These are phyloP conservation scores for Brachionus manjavacas DNA, from an alignment of 1,140 invertebrate species.

Conservation along the genomic window DNA sequence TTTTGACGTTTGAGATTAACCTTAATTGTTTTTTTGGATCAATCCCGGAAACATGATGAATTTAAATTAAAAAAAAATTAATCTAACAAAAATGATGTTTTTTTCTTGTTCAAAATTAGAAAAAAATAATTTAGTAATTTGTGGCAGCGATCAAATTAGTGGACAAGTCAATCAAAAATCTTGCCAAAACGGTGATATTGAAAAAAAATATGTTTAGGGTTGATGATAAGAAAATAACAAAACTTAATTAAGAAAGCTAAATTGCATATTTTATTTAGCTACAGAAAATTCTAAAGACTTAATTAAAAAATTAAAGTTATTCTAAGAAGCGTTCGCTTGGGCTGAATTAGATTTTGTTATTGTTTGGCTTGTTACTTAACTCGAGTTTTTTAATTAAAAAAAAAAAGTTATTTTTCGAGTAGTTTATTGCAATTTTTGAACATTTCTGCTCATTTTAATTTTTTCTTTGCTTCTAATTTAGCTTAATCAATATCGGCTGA, in stretches of 20 bases:
- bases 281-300: background rate
- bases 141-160: background rate
- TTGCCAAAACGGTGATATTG: background rate
- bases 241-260: background rate
- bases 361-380: slow-evolving; percentile 1
- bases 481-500: background rate
- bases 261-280: background rate
- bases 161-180: background rate
- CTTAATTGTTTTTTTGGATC: background rate
- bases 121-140: background rate
- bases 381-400: background rate
- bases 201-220: background rate
- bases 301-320: slow-evolving; percentile 8
- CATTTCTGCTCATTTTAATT: background rate
- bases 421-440: slow-evolving; percentile 5
- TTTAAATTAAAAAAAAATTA: background rate
- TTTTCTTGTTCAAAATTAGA: background rate
- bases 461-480: background rate
- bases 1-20: background rate
- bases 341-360: background rate
- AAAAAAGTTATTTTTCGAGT: background rate
- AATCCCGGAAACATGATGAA: background rate
- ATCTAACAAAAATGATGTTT: background rate
- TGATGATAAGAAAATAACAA: background rate
- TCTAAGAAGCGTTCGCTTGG: background rate